A percentile compares a stretch with the other conserved stretches of the same genome.
Conservation (phyloP, 2,888 invertebrate genomes). For the Liopterus haemorrhoidalis region DNA sequence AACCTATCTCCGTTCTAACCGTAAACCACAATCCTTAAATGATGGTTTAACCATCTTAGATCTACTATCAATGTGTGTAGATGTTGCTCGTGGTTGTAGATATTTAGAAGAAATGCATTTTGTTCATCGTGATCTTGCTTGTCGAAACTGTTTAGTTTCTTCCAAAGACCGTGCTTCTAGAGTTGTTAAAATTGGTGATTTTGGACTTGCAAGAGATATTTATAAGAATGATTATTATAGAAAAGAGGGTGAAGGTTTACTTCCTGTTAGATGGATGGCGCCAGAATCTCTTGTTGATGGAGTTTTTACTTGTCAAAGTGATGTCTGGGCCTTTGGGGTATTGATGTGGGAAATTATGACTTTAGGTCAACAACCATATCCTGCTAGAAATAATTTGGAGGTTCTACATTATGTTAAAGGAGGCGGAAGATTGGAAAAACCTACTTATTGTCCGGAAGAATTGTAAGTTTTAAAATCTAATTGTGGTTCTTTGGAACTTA, state of each 20-base stretch:
- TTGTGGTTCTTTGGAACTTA: conserved; percentile 11
- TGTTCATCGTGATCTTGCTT: conserved; percentile 93
- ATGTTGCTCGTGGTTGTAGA: conserved; percentile 91
- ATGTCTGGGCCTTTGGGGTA: conserved; percentile 94
- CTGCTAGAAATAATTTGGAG: conserved; percentile 85
- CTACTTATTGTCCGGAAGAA: conserved; percentile 75
- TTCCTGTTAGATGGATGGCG: conserved; percentile 98
- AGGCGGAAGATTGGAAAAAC: conserved; percentile 78
- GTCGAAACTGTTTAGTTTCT: conserved; percentile 90
- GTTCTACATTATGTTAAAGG: conserved; percentile 84
- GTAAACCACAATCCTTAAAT: conserved; percentile 62
- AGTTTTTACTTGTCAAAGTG: conserved; percentile 92
- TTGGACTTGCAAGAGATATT: conserved; percentile 92
- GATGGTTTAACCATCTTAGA: conserved; percentile 73
- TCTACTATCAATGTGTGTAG: conserved; percentile 86
- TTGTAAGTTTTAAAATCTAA: conserved; percentile 52
- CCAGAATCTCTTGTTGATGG: conserved; percentile 95
- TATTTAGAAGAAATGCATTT: conserved; percentile 97
- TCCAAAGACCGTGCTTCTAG: conserved; percentile 59
- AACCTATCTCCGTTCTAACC: conserved; percentile 77
- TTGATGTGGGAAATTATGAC: conserved; percentile 96
- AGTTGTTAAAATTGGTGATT: conserved; percentile 95
- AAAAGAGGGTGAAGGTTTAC: conserved; percentile 82
- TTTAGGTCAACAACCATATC: conserved; percentile 94
- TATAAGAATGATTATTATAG: conserved; percentile 97